Base-by-base conservation (phyloP, 2,797 vertebrate genomes). In the Sebastes kiyomatsui region DNA sequence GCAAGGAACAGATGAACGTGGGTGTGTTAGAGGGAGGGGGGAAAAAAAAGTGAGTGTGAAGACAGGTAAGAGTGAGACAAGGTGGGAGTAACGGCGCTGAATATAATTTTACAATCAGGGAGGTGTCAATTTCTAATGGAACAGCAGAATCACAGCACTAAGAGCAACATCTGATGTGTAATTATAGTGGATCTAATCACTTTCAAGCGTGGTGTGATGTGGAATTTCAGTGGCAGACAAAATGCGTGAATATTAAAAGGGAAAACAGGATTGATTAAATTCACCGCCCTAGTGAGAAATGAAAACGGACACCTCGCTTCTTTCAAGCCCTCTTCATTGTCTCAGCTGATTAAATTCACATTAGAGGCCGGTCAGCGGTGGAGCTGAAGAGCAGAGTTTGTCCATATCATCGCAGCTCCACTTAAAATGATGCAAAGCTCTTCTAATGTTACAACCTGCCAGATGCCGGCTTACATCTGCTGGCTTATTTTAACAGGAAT, bases 1-100 rank as follows among this genome's bases (percentile, higher is more conserved):
- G 93, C 80, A 77, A 61, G 78, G 8, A 84, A 9, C 62, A 60
- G 58, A 86, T 61, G 69, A 82, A 62, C 38, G 32, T 23, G 22
- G 42, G 75, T 49, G 77, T 23, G 42, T n/a, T 20, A 67, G 27
- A 55, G 74, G 7, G 10, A 5, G 25, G 72, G 72, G 4, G 18
- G 4, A 8, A 4, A 52, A 42, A 61, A 22, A 30, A 27, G 62
- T 70, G 25, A 32, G 70, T 20, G 55, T 46, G 67, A 30, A 52
- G 16, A 73, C 23, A 74, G 81, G 46, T 58, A 33, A 52, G 27
- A 42, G 33, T 60, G 77, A 42, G 71, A 70, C 59, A 62, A 49
- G 22, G 65, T 66, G 22, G 46, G 49, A 78, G 64, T 27, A 32
- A 46, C 6, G 20, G 8, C 55, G 12, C 30, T 56, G 70, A 79